These are phyloP conservation scores for Cheilinus undulatus DNA, from an alignment of 2,113 vertebrate genomes.

Conservation along the genomic window DNA sequence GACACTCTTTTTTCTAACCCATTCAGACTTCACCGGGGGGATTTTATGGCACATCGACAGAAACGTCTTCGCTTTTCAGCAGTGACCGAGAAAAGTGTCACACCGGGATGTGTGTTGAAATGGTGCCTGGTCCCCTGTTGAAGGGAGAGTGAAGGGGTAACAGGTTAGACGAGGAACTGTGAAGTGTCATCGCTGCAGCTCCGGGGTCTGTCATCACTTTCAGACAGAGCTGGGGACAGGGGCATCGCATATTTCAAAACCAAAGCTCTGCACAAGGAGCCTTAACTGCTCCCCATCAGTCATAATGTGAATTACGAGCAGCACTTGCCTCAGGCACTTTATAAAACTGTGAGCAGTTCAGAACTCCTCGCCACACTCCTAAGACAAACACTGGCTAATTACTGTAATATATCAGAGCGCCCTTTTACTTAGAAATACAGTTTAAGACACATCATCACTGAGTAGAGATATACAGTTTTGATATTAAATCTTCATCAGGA, in stretches of 20 bases:
- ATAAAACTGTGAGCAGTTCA: conserved; percentile 9
- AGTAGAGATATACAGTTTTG: conserved; percentile 17
- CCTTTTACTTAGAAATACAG: conserved; percentile 2
- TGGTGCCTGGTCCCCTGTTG: conserved; percentile 19
- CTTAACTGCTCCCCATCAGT: conserved; percentile 42
- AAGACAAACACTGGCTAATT: conserved; percentile 51
- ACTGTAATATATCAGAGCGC: conserved; percentile 30
- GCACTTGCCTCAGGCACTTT: conserved; percentile 24
- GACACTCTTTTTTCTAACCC: no score
- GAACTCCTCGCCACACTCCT: conserved; percentile 9
- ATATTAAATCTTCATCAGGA: conserved; percentile 52
- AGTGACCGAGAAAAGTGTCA: conserved; percentile 40
- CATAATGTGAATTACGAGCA: conserved; percentile 46
- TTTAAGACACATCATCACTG: conserved; percentile 3
- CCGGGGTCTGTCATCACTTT: conserved; percentile 44
- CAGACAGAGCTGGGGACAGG: conserved; percentile 21
- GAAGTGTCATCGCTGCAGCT: conserved; percentile 54
- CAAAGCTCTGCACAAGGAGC: conserved; percentile 17
- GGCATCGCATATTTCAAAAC: conserved; percentile 38
- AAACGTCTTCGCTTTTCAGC: conserved; percentile 46
- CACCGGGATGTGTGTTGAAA: conserved; percentile 32
- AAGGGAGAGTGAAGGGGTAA: conserved; percentile 30
- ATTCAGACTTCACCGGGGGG: not conserved
- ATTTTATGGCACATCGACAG: conserved; percentile 25
- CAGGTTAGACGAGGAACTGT: conserved; percentile 50